Base-by-base conservation (phyloP, 2,797 vertebrate genomes). In the Odontamblyopus lacepedii region DNA sequence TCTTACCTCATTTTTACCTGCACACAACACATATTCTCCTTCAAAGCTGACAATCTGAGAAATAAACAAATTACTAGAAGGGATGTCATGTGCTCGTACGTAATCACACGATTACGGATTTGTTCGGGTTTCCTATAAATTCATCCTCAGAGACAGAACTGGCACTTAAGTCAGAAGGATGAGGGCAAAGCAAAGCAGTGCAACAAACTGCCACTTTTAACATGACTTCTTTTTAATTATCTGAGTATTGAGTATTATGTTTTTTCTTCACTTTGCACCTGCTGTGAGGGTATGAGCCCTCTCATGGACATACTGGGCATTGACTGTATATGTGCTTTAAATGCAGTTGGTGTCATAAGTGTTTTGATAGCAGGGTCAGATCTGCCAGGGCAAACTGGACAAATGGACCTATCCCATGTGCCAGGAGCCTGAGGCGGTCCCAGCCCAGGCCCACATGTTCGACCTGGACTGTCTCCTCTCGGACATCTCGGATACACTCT, bases 401-500 rank as follows among this genome's bases (percentile, higher is more conserved):
- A 95, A 93, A 93, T 96, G 96, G 95, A 95, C 95, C 78, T 89
- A 92, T 89, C 95, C 97, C 86, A 94, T 95, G 63, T 95, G 95
- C 92, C 95, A 94, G 88, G 94, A 96, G 0, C 94, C 96, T 27
- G 94, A 96, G 57, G 91, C 93, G 0, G 91, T 93, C 74, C 92
- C 96, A 15, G 94, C 91, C 50, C 95, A 96, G 78, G 93, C 93
- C 79, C 96, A 96, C 91, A 95, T 95, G 90, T 97, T 98, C 1
- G 95, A 98, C 89, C 87, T 98, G 89, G 96, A 98, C 80, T 96
- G 93, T 84, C 96, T 98, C 77, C 89, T 99, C 85, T 98, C 95
- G 0, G 97, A 99, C 86, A 98, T 98, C 91, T 98, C 97, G 0
- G 98, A 99, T 89, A 99, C 98, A 0, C 94, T 99, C 76, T 99